Base-by-base conservation (phyloP, 2,797 vertebrate species). In the Coccyzus lansbergi region DNA sequence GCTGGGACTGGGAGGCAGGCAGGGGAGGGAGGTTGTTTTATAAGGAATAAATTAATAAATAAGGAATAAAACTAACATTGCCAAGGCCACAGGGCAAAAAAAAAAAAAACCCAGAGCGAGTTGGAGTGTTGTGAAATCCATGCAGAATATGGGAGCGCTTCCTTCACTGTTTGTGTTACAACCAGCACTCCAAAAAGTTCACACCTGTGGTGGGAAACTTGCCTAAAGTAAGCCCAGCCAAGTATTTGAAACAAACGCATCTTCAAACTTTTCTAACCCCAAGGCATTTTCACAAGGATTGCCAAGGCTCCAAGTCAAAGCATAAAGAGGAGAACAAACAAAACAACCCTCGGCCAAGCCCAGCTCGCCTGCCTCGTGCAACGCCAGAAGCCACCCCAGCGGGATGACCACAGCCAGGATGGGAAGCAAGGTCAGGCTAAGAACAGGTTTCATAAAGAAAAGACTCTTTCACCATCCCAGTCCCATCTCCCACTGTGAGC, bases 131-230 rank as follows among this genome's bases (percentile, higher is more conserved):
- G 92, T 95, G 94, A 86, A 88, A 95, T 92, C 70, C 75, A 92
- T 44, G 79, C 92, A 92, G 83, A 93, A 91, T 95, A 94, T 90
- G 90, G 70, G 64, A 94, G 92, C 52, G 33, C 94, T 98, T 97
- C 92, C 90, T 97, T 96, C 92, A 40, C 92, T 87, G 94, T 97
- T 97, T 97, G 96, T 85, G 91, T 95, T 97, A 95, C 94, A 97
- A 97, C 97, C 90, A 75, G 85, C 85, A 88, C 68, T 78, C 74
- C 46, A 51, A 84, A 89, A 94, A 89, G 67, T 96, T 98, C 97
- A 97, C 98, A 98, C 98, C 98, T 98, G 98, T 94, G 95, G 93
- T 92, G 95, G 95, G 96, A 97, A 94, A 92, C 80, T 33, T 85
- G 95, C 97, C 96, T 95, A 82, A 90, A 84, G 93, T 97, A 94